Percentiles rank a stretch among this genome's conserved stretches.
Conservation (phyloP, 2,113 vertebrate species). For the Centropristis striata region DNA sequence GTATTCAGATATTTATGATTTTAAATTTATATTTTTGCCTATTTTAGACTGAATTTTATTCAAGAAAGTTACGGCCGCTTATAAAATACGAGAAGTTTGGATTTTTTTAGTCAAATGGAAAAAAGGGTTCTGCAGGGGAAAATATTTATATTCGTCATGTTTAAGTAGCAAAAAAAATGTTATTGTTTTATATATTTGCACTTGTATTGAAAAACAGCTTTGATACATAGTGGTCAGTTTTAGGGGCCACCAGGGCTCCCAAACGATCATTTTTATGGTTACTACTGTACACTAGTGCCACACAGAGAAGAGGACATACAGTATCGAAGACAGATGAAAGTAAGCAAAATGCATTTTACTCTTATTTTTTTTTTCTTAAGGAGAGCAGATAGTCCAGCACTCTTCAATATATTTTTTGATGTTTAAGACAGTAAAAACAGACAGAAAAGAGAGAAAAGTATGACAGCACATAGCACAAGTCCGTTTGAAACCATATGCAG, state of each 20-base stretch:
- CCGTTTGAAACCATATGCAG: constrained; percentile 66
- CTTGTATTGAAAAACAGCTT: neutral
- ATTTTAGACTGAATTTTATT: neutral
- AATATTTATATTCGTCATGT: neutral
- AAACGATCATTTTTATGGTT: constrained; percentile 8
- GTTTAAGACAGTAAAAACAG: constrained; percentile 50
- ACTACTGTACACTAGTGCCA: neutral
- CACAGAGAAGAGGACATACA: constrained; percentile 5
- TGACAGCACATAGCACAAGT: constrained; percentile 49
- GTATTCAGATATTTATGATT: neutral
- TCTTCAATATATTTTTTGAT: constrained; percentile 22
- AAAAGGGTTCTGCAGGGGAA: neutral
- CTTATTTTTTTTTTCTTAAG: constrained; percentile 8
- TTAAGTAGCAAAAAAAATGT: neutral
- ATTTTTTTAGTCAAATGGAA: neutral
- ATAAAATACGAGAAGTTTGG: neutral
- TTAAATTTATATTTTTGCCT: neutral
- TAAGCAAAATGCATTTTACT: constrained; percentile 20
- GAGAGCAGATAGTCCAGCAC: constrained; percentile 38
- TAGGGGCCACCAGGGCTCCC: neutral
- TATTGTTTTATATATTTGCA: neutral
- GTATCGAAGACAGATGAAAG: constrained; percentile 29
- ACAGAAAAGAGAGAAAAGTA: constrained; percentile 48
- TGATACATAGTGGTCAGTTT: neutral
- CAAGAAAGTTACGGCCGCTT: neutral